Evolutionary conservation across 2,113 vertebrate genomes (phyloP).

Genomic region (Tragelaphus scriptus): DNA sequence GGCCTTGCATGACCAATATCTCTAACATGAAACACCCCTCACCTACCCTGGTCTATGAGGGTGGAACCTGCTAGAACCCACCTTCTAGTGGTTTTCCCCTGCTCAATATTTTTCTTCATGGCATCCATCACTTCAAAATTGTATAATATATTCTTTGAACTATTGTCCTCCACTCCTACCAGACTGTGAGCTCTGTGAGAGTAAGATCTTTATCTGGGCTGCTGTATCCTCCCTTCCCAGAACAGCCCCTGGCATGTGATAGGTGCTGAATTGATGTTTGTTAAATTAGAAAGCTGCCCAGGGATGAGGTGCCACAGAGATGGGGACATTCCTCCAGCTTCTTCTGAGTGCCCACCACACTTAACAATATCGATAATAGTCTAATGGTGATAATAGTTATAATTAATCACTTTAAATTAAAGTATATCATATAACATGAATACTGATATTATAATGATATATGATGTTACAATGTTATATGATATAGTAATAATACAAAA

Average conservation of each 20-base stretch:
- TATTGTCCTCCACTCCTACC: not conserved
- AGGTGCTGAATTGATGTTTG: not conserved
- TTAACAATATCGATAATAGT: not conserved
- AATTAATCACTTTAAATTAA: not conserved
- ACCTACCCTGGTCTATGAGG: not conserved
- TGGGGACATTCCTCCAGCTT: not conserved
- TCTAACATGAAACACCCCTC: not conserved
- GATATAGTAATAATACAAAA: not conserved
- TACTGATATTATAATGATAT: not conserved
- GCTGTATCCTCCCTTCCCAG: not conserved
- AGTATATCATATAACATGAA: not conserved
- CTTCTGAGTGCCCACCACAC: not conserved
- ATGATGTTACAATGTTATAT: not conserved
- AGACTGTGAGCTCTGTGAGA: not conserved
- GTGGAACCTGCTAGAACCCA: not conserved
- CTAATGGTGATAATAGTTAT: not conserved
- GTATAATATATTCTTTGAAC: not conserved
- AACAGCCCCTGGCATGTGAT: not conserved
- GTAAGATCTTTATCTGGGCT: not conserved
- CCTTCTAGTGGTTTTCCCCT: not conserved
- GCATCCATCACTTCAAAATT: not conserved
- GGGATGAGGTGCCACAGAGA: not conserved
- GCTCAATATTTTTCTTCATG: not conserved
- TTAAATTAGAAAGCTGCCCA: not conserved
- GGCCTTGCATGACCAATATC: not conserved